Base-by-base conservation (phyloP, 1,140 invertebrate genomes). In the Colletes latitarsis region DNA sequence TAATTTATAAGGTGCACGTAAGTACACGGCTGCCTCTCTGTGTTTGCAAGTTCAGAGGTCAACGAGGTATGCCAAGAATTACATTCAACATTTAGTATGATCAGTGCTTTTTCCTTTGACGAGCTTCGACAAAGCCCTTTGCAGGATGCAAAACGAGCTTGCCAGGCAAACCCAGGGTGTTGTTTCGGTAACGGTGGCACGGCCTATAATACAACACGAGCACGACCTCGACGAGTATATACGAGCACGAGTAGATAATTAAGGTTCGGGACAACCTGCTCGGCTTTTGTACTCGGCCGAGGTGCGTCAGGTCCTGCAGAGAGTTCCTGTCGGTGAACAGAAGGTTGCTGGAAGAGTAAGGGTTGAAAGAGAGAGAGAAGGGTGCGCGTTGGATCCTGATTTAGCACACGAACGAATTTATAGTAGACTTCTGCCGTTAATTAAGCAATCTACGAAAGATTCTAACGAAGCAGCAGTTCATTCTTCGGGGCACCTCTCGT, bases 231-330 rank as follows among this genome's bases (percentile, higher is more conserved):
- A 66, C 66, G 64, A 67, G 82, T 81, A 81, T 81, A 80, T 83
- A 75, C 77, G 77, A 75, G 77, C 68, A 55, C 53, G 58, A 19
- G 19, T 69, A 82, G 78, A 86, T 87, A 87, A 87, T 87, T 87
- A 87, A 87, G 86, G 85, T 84, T 87, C 86, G 68, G 86, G 86
- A 83, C 77, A 77, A 81, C 71, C 85, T 83, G 63, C 73, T 58
- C 58, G 76, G 85, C 85, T 86, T 87, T 87, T 86, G 85, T 87
- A 53, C 60, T 62, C 77, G 70, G 81, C 41, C 52, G 58, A 81
- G 75, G 52, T 81, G 81, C 49, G 72, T 77, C 77, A 63, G 69
- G 39, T 58, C 52, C 68, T 53, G 64, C 6, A 58, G 67, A 53
- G 77, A 58, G 41, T 39, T 58, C 53, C 53, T 19, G 53, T 77